Evolutionary conservation across 2,888 invertebrate genomes (phyloP).

Genomic region (Brachylomia viminalis): DNA sequence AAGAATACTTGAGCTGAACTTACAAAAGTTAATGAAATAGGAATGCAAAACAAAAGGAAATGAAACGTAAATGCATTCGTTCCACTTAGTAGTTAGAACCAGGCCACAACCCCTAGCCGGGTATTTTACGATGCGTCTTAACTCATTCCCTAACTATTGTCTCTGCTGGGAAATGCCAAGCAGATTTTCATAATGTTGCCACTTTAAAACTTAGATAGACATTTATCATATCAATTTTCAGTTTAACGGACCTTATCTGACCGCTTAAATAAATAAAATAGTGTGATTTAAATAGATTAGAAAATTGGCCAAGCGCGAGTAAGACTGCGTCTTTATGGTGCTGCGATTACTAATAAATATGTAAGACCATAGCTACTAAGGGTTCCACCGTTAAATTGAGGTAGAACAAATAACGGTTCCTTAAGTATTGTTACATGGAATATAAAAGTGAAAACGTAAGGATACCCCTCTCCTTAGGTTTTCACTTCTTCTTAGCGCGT

Average conservation of each 20-base stretch:
- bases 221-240: neutral
- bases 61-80: conserved; percentile 52
- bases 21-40: conserved; percentile 37
- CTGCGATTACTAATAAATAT: neutral
- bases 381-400: no score
- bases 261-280: neutral
- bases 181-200: neutral
- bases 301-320: neutral
- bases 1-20: conserved; percentile 34
- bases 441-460: no score
- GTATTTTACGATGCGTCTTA: conserved; percentile 38
- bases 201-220: neutral
- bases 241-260: neutral
- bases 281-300: neutral
- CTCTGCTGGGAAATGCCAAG: conserved; percentile 20
- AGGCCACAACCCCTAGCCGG: conserved; percentile 29
- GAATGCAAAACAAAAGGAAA: conserved; percentile 42
- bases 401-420: neutral
- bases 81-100: conserved; percentile 44
- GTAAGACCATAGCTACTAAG: no score
- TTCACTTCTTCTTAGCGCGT: neutral
- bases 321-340: no score
- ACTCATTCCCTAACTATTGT: conserved; percentile 25
- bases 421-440: neutral
- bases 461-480: neutral